Evolutionary conservation across 2,113 vertebrate species (phyloP).

Genomic region (Tringa solitaria): DNA sequence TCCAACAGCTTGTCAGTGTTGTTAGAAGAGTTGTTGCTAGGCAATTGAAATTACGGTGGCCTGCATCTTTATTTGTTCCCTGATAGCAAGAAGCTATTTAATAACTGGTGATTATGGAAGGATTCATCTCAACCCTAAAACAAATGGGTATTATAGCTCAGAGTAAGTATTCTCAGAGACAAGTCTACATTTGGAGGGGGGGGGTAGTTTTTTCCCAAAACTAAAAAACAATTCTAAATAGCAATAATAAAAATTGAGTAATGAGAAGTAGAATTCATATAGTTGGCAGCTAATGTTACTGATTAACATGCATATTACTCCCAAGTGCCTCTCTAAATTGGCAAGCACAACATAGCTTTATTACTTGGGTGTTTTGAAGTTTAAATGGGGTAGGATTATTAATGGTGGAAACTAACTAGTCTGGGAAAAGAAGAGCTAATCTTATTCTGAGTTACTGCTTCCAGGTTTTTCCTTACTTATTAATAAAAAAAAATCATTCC

Average conservation of each 20-base stretch:
- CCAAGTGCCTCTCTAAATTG: background rate
- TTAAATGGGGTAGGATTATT: background rate
- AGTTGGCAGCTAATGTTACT: background rate
- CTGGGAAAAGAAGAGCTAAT: background rate
- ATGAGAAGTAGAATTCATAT: background rate
- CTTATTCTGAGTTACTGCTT: background rate
- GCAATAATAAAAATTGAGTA: background rate
- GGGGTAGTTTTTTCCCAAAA: background rate
- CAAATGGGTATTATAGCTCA: background rate
- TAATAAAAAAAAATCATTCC: background rate
- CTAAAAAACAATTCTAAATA: background rate
- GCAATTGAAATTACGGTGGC: background rate
- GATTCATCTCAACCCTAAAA: background rate
- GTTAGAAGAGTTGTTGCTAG: background rate
- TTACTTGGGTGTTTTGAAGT: conserved; percentile 8
- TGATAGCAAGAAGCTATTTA: background rate
- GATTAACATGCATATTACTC: background rate
- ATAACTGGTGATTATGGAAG: background rate
- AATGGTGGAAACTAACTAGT: background rate
- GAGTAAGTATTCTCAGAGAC: background rate
- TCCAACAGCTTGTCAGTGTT: background rate
- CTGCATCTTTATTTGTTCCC: background rate
- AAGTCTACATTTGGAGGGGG: background rate
- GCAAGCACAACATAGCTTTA: background rate
- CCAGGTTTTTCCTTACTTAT: background rate